Evolutionary conservation across 2,113 vertebrate genomes (phyloP), one percentile per base, ranked within the genome.

Genomic region (Butorides virescens): DNA sequence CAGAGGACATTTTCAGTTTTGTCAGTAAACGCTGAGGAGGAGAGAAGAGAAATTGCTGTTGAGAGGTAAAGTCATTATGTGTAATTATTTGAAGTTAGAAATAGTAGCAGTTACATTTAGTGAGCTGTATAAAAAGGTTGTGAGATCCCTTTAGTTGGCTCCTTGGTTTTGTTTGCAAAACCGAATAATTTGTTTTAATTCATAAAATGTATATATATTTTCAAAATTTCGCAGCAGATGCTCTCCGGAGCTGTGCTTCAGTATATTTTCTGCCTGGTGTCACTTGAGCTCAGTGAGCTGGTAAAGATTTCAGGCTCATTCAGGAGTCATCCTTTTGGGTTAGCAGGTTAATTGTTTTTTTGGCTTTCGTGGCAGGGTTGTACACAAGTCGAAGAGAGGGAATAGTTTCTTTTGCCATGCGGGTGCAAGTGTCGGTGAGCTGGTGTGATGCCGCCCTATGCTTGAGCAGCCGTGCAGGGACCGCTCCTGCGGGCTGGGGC

Each of bases 1-100:
- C 73, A 70, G 49, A 92, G 74, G 67, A 34, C 53, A 70, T 83
- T 90, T 94, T 87, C 50, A 59, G 44, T 87, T 95, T 90, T 86
- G 62, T 80, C 62, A 36, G 58, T 53, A 73, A 93, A 82, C 13
- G 19, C 20, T 30, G n/a, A 86, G 47, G 34, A 83, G 53, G 44
- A 58, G 53, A 75, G 71, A 79, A 91, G 30, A 91, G 30, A 76
- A 53, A 67, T 32, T 1, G 2, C 81, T 76, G 10, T 72, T 65
- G n/a, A 68, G 70, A 82, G 49, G 67, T 46, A 47, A 66, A 87
- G 79, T 70, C 22, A 36, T 80, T 63, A 22, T 30, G 4, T 68
- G 12, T 74, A 59, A 88, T 87, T 66, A 70, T 62, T 91, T 66
- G 6, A 79, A 79, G 29, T 36, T 78, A 50, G 72, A 90, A 95